Base-by-base conservation (phyloP, 2,113 vertebrate genomes). In the Coracopsis vasa region DNA sequence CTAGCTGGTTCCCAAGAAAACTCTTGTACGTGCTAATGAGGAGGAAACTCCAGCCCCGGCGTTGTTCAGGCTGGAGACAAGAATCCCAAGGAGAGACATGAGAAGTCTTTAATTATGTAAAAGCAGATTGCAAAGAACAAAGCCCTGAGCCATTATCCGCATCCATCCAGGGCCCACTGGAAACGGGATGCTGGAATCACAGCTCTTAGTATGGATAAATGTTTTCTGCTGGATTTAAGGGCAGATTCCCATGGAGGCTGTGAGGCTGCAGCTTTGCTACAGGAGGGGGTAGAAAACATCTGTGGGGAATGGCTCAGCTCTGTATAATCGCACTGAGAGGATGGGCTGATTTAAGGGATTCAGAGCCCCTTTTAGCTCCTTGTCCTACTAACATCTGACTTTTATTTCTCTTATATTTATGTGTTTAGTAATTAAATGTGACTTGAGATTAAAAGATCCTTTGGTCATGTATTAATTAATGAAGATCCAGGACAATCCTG, bases 321-420 rank as follows among this genome's bases (percentile, higher is more conserved):
- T 4, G 3, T 25, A 0, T 5, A 4, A 12, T 13, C 67, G 65
- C 39, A 4, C 31, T 6, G 62, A 27, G 44, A 19, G 7, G 5
- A 4, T 6, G 73, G 25, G 42, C 33, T 17, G 11, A 14, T 28
- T 35, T 7, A 6, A 8, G 44, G 79, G 27, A 9, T 28, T 53
- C 6, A 13, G 17, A 16, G 60, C 12, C 74, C 44, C n/a, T 65
- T 41, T n/a, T 25, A 10, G 47, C 27, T 53, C 48, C 54, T 28
- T 60, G n/a, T 58, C 67, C 80, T 64, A 3, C 44, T 37, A 4
- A 69, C 33, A 64, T 4, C 73, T 58, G 47, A 10, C 54, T 47
- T 41, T 20, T 41, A 31, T n/a, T 75, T 35, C 23, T 60, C 62
- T 35, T 47, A 1, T 58, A 33, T 47, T 80, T 42, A 11, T 18